phyloP scores from a whole-genome alignment of 1,140 invertebrate genomes.

The Hesperophylax magnus region DNA sequence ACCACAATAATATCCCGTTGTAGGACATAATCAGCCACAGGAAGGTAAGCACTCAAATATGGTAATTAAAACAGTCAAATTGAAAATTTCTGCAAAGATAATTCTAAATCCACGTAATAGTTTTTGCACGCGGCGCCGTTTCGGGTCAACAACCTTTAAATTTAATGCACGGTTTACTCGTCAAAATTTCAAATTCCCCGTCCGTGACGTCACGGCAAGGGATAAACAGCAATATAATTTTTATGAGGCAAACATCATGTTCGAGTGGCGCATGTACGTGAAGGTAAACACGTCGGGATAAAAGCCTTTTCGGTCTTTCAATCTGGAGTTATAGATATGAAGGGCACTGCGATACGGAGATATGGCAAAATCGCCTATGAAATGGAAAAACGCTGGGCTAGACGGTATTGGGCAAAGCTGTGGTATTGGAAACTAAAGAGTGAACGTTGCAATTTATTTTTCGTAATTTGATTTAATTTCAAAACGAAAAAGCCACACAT shows the following conservation, averaged over 20 bases:
- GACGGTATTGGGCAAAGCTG: not conserved
- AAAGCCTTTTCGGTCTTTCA: constrained; percentile 22
- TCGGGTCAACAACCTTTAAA: constrained; percentile 3
- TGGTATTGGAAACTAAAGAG: too few relatives aligned
- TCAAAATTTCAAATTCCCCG: not conserved
- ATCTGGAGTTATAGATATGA: constrained; percentile 26
- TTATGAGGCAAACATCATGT: constrained; percentile 7
- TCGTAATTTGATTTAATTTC: too few relatives aligned
- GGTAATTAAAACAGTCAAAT: too few relatives aligned
- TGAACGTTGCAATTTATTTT: too few relatives aligned
- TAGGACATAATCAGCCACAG: too few relatives aligned
- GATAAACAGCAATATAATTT: constrained; percentile 9
- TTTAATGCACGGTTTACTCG: not conserved
- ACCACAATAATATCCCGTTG: too few relatives aligned
- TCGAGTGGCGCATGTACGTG: not conserved
- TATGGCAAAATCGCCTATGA: constrained; percentile 15
- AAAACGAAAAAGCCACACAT: too few relatives aligned
- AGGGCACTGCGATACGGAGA: constrained; percentile 18
- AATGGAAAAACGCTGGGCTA: constrained; percentile 20
- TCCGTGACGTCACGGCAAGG: not conserved
- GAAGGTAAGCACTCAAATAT: too few relatives aligned
- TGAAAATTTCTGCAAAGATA: too few relatives aligned
- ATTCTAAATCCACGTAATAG: too few relatives aligned
- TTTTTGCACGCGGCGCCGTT: not conserved
- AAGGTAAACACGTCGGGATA: constrained; percentile 12